Evolutionary conservation across 2,113 vertebrate species (phyloP).

Genomic region (Zosterops hypoxanthus): DNA sequence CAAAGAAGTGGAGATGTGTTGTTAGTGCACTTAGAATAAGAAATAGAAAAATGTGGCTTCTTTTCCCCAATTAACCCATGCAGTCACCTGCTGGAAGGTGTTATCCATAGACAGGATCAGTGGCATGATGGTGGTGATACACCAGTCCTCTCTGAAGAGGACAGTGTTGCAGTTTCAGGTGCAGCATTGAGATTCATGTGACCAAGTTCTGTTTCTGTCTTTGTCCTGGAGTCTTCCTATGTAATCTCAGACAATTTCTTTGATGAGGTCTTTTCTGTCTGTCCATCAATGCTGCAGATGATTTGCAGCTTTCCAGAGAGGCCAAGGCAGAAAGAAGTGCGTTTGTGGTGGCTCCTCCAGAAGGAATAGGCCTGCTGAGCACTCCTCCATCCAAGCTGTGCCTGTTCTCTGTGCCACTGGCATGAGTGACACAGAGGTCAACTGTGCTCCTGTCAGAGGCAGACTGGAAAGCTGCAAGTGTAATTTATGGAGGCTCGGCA

Average conservation of each 20-base stretch:
- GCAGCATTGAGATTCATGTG: not conserved
- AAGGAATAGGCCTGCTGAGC: not conserved
- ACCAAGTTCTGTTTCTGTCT: not conserved
- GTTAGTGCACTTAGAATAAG: not conserved
- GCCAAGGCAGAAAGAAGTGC: not conserved
- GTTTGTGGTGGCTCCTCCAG: not conserved
- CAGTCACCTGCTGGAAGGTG: not conserved
- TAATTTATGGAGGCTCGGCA: slow-evolving; percentile 66
- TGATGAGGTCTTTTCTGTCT: not conserved
- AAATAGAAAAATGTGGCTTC: not conserved
- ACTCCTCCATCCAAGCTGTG: not conserved
- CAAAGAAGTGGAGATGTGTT: not conserved
- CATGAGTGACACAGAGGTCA: not conserved
- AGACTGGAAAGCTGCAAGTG: slow-evolving; percentile 26
- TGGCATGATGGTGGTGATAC: not conserved
- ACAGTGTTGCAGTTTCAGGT: too few species aligned
- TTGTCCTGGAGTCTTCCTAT: not conserved
- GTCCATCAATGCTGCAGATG: not conserved
- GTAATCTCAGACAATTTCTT: not conserved
- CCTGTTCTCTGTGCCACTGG: rapidly evolving
- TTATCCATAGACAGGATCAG: not conserved
- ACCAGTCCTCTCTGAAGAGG: not conserved
- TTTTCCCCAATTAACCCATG: not conserved
- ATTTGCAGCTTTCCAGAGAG: not conserved
- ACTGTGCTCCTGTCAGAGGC: not conserved